These are phyloP conservation scores for Atlantisia rogersi DNA, from an alignment of 2,113 vertebrate genomes.

Conservation along the genomic window DNA sequence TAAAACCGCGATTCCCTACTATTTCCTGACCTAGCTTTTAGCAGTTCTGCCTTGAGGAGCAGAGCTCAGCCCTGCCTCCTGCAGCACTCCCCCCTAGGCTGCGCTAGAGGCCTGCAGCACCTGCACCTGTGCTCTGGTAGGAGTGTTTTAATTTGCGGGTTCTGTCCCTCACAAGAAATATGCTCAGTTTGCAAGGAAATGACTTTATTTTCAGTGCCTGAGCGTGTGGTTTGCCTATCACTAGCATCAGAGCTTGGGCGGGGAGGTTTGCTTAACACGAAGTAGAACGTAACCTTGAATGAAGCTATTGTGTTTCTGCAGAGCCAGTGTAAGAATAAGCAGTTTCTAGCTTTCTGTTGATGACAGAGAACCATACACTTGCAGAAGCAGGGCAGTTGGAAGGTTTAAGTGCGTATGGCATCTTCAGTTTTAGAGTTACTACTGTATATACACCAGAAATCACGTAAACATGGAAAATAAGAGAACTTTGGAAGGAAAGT, in stretches of 20 bases:
- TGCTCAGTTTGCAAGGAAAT: not conserved
- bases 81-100: not conserved
- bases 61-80: not conserved
- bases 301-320: not conserved
- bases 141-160: not conserved
- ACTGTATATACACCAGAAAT: not conserved
- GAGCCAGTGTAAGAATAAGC: not conserved
- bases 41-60: not conserved
- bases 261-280: not conserved
- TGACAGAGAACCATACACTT: not conserved
- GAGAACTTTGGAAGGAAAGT: not conserved
- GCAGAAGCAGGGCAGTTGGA: not conserved
- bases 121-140: accelerated
- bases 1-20: not conserved
- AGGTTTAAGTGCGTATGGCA: not conserved
- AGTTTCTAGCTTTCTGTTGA: not conserved
- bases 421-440: not conserved
- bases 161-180: not conserved
- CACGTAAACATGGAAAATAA: not conserved
- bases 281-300: not conserved
- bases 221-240: not conserved
- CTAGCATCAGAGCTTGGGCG: not conserved
- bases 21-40: not conserved
- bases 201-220: not conserved
- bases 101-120: not conserved